Evolutionary conservation across 2,113 vertebrate species (phyloP), one percentile per base, ranked within the genome.

Genomic region (Oryzias celebensis): DNA sequence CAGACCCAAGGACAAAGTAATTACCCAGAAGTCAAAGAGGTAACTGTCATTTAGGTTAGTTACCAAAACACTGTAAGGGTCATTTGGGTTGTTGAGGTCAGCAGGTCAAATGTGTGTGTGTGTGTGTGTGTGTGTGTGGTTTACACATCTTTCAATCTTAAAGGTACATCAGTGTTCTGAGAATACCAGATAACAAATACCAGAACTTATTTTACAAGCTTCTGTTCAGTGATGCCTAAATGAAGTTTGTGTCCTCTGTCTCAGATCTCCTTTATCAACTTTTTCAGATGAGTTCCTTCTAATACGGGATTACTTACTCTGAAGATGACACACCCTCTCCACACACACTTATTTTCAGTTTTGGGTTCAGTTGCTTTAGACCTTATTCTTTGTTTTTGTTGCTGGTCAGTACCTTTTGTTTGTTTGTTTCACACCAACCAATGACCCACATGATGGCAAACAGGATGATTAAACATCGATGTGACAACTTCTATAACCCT

Each of bases 51-150:
- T 12, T 13, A 36, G 31, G n/a, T 41, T 7, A 22, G 45, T 62
- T 51, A 51, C 17, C 31, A 51, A 31, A 62, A 51, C 59, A 51
- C 14, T 22, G 23, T 23, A 41, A 44, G 60, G 8, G 20, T 44
- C 14, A 14, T 43, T 52, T 8, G 8, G 12, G 2, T 48, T 6
- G 8, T 12, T 5, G 2, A 14, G 20, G 28, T 23, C 58, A 41
- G 17, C 7, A 42, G 58, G 47, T 50, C 47, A 50, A 3, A 41
- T 50, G 58, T 22, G 18, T 28, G 26, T 28, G 5, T 10, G 31
- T 22, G 18, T 28, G 26, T 28, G 5, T 10, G 31, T 36, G 36
- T 36, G 36, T 36, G 36, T 22, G 22, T 26, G 43, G 49, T 44
- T 61, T 42, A 61, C 58, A 28, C n/a, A 50, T 8, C n/a, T 20